Evolutionary conservation across 2,113 vertebrate species (phyloP), one percentile per base, ranked within the genome.

Genomic region (Oenanthe melanoleuca): DNA sequence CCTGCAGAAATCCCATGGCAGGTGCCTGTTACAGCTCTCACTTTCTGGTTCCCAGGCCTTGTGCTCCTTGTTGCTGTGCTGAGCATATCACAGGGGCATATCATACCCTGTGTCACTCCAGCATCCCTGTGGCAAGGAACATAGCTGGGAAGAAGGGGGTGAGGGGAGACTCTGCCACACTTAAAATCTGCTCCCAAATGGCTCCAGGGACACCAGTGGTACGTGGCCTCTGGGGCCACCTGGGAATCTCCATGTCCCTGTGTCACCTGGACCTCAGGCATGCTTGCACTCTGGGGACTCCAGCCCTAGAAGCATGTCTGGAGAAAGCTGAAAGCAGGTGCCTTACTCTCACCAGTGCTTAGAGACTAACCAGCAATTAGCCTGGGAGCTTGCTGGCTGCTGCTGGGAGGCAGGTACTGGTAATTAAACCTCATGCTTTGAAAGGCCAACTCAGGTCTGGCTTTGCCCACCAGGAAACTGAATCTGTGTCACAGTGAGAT

Each of bases 21-120:
- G 20, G n/a, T 64, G n/a, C 45, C 59, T 0, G 0, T 53, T 55
- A 7, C 1, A 77, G 45, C 37, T 60, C 37, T 69, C 4, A 0
- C 11, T 61, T n/a, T 49, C 50, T 72, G n/a, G 5, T 69, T 57
- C 13, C 26, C 5, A 7, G 40, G 14, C 20, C 45, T 40, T 3
- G 2, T 57, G 59, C 22, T 55, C 40, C 23, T 64, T 38, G 10
- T 22, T 55, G 19, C 8, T 52, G 34, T 52, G 47, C 40, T 75
- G 57, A 38, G 5, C n/a, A 14, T 49, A 22, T 16, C 57, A 26
- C 28, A 50, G 65, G 7, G 37, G 59, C 7, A 14, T 0, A 9
- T 50, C 23, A 61, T 38, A 47, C 12, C 44, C 15, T 5, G 15
- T 33, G 78, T 26, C 53, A 69, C 17, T 56, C 72, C 38, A 37